Evolutionary conservation across 2,888 invertebrate species (phyloP).

Genomic region (Sinhomidia bicolor): DNA sequence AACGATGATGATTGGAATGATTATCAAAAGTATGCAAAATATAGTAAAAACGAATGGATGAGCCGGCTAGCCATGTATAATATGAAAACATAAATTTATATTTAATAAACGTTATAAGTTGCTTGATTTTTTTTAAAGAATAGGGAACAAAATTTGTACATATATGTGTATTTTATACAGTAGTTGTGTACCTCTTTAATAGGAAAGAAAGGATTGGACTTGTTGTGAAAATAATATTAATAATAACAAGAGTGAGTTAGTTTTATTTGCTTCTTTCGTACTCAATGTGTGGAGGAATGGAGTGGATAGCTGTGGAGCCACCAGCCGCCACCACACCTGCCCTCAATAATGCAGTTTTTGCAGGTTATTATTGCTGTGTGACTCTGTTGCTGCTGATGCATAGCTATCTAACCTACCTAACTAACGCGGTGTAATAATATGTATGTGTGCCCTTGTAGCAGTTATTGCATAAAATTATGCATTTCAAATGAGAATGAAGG

Average conservation of each 20-base stretch:
- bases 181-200: no score
- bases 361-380: background rate
- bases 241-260: slow-evolving; percentile 14
- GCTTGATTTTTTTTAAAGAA: background rate
- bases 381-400: background rate
- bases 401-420: no score
- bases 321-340: slow-evolving; percentile 55
- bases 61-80: slow-evolving; percentile 26
- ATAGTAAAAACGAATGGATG: slow-evolving; percentile 13
- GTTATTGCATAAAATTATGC: slow-evolving; percentile 59
- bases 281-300: slow-evolving; percentile 13
- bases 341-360: slow-evolving; percentile 56
- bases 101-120: background rate
- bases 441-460: slow-evolving; percentile 54
- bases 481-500: slow-evolving; percentile 32
- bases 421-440: no score
- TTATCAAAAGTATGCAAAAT: slow-evolving; percentile 23
- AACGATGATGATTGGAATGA: slow-evolving; percentile 42
- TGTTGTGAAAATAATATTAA: slow-evolving; percentile 45
- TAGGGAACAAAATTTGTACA: slow-evolving; percentile 13
- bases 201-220: slow-evolving; percentile 15
- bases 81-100: background rate
- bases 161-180: no score
- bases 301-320: no score
- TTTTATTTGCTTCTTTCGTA: slow-evolving; percentile 10